Percentiles rank a stretch among this genome's conserved stretches.
phyloP scores from a whole-genome alignment of 2,888 invertebrate species.

The Troides helena region DNA sequence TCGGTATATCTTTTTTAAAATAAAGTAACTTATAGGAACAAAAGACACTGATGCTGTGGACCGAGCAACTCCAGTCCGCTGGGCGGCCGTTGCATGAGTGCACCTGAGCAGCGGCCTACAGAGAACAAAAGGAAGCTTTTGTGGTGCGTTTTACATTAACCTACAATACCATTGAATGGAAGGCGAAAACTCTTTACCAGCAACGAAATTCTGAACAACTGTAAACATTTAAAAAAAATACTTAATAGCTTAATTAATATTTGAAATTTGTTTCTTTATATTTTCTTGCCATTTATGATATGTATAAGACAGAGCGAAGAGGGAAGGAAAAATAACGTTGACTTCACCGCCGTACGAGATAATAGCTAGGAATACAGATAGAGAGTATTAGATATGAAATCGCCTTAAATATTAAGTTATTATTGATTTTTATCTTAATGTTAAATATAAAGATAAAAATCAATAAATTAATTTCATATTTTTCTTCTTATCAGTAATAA shows the following conservation, averaged over 20 bases:
- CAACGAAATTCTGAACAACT: neutral
- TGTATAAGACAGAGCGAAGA: no score
- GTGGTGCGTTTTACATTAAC: slow-evolving; percentile 13
- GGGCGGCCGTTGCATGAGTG: neutral
- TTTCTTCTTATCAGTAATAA: no score
- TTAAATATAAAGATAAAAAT: no score
- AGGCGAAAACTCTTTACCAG: neutral
- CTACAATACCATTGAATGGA: slow-evolving; percentile 5
- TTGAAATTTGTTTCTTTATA: no score
- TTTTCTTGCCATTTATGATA: no score
- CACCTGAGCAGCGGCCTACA: slow-evolving; percentile 9
- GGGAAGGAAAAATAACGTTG: no score
- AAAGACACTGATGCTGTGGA: slow-evolving; percentile 5
- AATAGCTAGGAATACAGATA: no score
- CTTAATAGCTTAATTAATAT: neutral
- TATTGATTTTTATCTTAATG: no score
- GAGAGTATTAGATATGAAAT: no score
- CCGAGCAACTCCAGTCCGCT: slow-evolving; percentile 2
- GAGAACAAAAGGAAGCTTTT: slow-evolving; percentile 13
- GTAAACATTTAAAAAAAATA: neutral
- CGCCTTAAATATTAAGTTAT: no score
- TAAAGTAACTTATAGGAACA: slow-evolving; percentile 1
- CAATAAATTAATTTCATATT: no score
- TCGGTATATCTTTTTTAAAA: neutral
- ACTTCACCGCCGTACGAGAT: no score